Conservation (phyloP, 2,797 vertebrate genomes). For the Enteromius argenteus region DNA sequence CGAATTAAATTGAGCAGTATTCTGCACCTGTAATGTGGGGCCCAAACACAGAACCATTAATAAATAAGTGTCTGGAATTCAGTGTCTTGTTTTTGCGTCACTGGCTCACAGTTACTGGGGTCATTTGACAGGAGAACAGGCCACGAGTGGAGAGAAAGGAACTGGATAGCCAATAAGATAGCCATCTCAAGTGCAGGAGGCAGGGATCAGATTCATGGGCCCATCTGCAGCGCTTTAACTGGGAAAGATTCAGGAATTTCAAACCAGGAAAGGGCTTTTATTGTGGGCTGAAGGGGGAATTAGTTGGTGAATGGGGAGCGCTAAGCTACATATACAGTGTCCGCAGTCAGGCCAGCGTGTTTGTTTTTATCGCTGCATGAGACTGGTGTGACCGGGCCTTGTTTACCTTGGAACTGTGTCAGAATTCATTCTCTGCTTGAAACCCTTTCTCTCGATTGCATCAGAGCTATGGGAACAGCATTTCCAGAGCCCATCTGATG, state of each 20-base stretch:
- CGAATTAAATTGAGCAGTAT: slow-evolving; percentile 1
- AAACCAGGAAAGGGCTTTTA: slow-evolving; percentile 77
- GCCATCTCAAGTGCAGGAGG: slow-evolving; percentile 62
- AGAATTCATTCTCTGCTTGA: slow-evolving; percentile 58
- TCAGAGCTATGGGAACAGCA: slow-evolving; percentile 43
- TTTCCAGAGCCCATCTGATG: slow-evolving; percentile 7
- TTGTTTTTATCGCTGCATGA: slow-evolving; percentile 79
- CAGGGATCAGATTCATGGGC: slow-evolving; percentile 71
- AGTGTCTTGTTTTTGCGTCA: slow-evolving; percentile 72
- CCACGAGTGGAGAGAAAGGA: slow-evolving; percentile 70
- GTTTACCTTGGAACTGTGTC: slow-evolving; percentile 75
- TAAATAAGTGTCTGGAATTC: slow-evolving; percentile 73
- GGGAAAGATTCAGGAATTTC: slow-evolving; percentile 49
- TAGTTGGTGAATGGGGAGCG: slow-evolving; percentile 77
- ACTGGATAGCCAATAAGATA: slow-evolving; percentile 74
- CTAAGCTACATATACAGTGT: slow-evolving; percentile 73
- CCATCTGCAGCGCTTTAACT: slow-evolving; percentile 61
- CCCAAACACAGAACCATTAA: slow-evolving; percentile 68
- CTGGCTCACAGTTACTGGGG: slow-evolving; percentile 70
- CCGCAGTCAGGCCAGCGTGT: slow-evolving; percentile 64
- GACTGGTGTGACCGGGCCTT: slow-evolving; percentile 71
- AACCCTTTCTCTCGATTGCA: slow-evolving; percentile 44
- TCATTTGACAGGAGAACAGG: slow-evolving; percentile 71
- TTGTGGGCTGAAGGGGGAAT: slow-evolving; percentile 75
- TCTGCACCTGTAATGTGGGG: not conserved